Percentiles rank a stretch among this genome's conserved stretches.
Evolutionary conservation across 2,888 invertebrate genomes (phyloP).

Genomic region (Hylaea fasciaria): DNA sequence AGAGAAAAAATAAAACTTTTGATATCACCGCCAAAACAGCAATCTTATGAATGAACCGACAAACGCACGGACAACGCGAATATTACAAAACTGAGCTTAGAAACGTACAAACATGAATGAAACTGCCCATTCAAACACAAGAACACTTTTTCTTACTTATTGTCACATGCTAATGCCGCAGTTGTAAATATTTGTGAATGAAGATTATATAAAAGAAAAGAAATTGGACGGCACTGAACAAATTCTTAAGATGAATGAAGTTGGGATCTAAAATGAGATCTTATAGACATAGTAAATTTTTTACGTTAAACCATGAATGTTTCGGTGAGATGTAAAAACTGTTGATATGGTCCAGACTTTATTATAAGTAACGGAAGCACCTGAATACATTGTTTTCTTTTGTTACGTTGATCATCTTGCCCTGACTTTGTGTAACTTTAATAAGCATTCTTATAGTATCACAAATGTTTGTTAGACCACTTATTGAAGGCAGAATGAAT

Average conservation of each 20-base stretch:
- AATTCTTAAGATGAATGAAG: slow-evolving; percentile 58
- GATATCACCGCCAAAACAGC: slow-evolving; percentile 42
- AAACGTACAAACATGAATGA: slow-evolving; percentile 59
- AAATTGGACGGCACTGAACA: slow-evolving; percentile 26
- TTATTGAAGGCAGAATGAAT: no score
- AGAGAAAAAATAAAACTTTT: slow-evolving; percentile 20
- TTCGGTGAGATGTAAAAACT: no score
- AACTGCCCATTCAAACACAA: slow-evolving; percentile 48
- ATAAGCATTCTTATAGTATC: no score
- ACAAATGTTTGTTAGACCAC: no score
- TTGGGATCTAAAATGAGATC: slow-evolving; percentile 15
- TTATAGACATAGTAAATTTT: no score
- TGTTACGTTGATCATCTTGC: no score
- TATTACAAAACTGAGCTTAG: slow-evolving; percentile 47
- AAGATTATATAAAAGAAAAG: slow-evolving; percentile 46
- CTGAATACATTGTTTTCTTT: no score
- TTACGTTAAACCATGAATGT: no score
- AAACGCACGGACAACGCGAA: slow-evolving; percentile 48
- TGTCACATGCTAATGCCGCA: slow-evolving; percentile 55
- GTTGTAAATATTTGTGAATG: slow-evolving; percentile 78
- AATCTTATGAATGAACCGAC: slow-evolving; percentile 55
- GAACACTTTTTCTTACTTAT: slow-evolving; percentile 41
- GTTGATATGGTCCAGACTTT: neutral
- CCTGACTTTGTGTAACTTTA: no score
- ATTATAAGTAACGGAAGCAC: no score